Percentiles rank a stretch among this genome's conserved stretches.
Evolutionary conservation across 2,888 invertebrate genomes (phyloP).

Genomic region (Acanthosepion lycidas): DNA sequence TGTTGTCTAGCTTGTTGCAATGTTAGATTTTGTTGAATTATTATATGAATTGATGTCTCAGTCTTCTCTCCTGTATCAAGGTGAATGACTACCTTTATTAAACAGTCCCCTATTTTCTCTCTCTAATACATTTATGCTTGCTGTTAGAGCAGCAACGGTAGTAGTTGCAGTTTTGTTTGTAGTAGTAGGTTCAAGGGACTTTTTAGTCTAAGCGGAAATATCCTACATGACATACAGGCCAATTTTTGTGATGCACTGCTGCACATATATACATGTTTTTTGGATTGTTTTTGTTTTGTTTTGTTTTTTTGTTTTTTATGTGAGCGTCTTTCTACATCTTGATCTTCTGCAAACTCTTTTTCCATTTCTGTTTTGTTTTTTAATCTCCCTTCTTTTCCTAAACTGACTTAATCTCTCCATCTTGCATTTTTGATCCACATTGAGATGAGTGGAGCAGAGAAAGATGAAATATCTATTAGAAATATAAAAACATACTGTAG

Average conservation of each 20-base stretch:
- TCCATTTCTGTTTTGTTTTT: not conserved
- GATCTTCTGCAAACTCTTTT: not conserved
- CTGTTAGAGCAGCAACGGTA: not conserved
- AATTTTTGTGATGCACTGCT: not conserved
- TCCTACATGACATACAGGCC: not conserved
- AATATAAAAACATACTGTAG: not conserved
- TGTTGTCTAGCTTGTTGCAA: not conserved
- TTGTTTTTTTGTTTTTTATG: not conserved
- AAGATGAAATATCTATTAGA: not conserved
- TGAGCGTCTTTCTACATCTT: not conserved
- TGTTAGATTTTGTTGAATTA: not conserved
- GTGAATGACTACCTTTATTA: not conserved
- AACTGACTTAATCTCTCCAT: not conserved
- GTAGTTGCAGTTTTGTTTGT: too few species aligned
- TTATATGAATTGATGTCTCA: not conserved
- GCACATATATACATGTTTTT: not conserved
- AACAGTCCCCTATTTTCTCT: not conserved
- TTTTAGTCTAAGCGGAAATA: not conserved
- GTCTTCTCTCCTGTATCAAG: not conserved
- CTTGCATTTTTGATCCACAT: not conserved
- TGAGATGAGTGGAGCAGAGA: not conserved
- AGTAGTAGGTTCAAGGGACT: not conserved
- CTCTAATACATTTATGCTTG: not conserved
- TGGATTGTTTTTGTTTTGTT: not conserved
- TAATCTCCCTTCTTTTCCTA: too few species aligned